Evolutionary conservation across 2,888 invertebrate species (phyloP).

Genomic region (Eupithecia vulgata): DNA sequence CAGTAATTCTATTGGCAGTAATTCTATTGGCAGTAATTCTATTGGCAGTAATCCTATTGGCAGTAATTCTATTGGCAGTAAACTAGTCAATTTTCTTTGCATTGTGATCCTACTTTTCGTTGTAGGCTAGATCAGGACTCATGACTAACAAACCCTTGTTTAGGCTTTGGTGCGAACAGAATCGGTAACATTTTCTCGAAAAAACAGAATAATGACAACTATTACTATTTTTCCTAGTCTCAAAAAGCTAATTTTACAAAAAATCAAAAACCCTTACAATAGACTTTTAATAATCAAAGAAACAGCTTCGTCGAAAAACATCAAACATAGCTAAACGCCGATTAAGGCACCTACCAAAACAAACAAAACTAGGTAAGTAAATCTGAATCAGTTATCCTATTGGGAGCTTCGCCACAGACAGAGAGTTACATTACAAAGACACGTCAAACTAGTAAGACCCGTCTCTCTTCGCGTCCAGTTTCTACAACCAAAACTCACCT

Average conservation of each 20-base stretch:
- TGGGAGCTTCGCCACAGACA: neutral
- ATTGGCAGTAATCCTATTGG: neutral
- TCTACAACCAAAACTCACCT: constrained; percentile 55
- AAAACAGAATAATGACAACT: too few relatives aligned
- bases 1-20: neutral
- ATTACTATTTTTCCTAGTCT: neutral
- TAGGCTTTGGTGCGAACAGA: too few relatives aligned
- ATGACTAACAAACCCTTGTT: too few relatives aligned
- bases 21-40: neutral
- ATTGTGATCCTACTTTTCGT: too few relatives aligned
- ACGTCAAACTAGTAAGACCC: neutral
- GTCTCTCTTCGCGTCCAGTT: neutral
- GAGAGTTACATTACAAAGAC: neutral
- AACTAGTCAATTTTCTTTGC: neutral
- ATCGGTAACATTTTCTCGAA: too few relatives aligned
- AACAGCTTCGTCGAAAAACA: neutral
- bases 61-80: neutral
- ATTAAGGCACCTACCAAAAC: neutral
- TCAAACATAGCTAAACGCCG: neutral
- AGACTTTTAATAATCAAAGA: neutral
- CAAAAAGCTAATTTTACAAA: neutral
- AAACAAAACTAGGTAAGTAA: neutral
- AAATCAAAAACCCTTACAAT: neutral
- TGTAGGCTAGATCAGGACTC: too few relatives aligned
- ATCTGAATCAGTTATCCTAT: neutral